Percentiles rank a stretch among this genome's conserved stretches.
phyloP scores from a whole-genome alignment of 2,797 vertebrate species.

The Anabas testudineus region DNA sequence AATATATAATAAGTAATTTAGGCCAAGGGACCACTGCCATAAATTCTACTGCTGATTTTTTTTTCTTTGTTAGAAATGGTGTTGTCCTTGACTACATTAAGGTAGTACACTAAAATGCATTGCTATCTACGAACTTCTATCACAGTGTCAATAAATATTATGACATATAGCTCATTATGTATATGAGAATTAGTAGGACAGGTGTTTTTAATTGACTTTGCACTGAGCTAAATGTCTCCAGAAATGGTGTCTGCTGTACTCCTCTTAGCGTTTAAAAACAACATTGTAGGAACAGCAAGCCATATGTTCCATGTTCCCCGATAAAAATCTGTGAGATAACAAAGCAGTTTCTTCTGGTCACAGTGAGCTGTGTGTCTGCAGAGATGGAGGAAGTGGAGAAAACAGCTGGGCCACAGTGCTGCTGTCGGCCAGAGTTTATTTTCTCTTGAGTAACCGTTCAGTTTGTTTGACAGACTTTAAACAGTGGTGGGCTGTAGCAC shows the following conservation, averaged over 20 bases:
- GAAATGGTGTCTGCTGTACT: constrained; percentile 14
- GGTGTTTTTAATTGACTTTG: constrained; percentile 71
- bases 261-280: constrained; percentile 23
- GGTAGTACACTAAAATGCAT: neutral
- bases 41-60: neutral
- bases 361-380: constrained; percentile 7
- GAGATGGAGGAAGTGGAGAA: constrained; percentile 21
- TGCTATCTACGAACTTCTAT: neutral
- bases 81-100: too few relatives aligned
- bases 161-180: constrained; percentile 2
- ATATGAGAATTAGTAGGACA: constrained; percentile 61
- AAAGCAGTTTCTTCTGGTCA: constrained; percentile 2
- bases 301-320: neutral
- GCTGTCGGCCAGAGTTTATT: constrained; percentile 52
- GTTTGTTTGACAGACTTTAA: constrained; percentile 59
- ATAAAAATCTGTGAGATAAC: constrained; percentile 5
- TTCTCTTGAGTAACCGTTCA: constrained; percentile 43
- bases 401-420: constrained; percentile 15
- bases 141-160: neutral
- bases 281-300: neutral
- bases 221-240: constrained; percentile 27
- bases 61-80: neutral
- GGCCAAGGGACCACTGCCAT: too few relatives aligned
- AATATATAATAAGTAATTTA: too few relatives aligned
- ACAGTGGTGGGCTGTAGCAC: constrained; percentile 26